Percentiles rank a stretch among this genome's conserved stretches.
Evolutionary conservation across 1,140 invertebrate genomes (phyloP).

Genomic region (Zaprionus lachaisei): DNA sequence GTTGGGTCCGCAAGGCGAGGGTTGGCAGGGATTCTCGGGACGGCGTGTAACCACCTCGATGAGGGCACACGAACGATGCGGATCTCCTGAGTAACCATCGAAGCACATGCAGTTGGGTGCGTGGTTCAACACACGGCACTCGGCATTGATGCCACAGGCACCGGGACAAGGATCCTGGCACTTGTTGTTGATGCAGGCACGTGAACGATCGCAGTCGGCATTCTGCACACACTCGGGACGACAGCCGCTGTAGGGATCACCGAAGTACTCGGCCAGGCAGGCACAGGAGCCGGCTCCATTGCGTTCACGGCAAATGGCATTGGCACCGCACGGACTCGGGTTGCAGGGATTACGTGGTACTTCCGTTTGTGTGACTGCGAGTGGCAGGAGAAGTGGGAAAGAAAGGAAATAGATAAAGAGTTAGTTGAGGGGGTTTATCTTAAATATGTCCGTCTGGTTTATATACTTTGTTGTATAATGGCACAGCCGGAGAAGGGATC

Average conservation of each 20-base stretch:
- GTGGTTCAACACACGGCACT: conserved; percentile 89
- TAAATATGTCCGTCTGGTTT: conserved; percentile 33
- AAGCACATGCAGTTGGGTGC: conserved; percentile 91
- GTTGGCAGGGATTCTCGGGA: conserved; percentile 88
- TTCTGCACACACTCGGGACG: conserved; percentile 91
- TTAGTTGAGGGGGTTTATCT: conserved; percentile 22
- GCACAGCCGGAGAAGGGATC: conserved; percentile 89
- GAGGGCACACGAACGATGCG: conserved; percentile 83
- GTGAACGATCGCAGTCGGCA: conserved; percentile 88
- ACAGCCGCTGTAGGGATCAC: conserved; percentile 90
- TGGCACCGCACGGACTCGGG: conserved; percentile 92
- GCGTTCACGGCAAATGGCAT: conserved; percentile 91
- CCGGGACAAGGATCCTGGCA: conserved; percentile 90
- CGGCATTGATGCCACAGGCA: conserved; percentile 88
- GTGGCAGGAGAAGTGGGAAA: background rate
- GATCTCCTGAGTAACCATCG: conserved; percentile 91
- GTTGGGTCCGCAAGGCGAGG: conserved; percentile 93
- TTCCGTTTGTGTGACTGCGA: conserved; percentile 80
- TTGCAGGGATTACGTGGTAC: conserved; percentile 87
- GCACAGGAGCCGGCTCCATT: conserved; percentile 91
- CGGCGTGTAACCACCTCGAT: conserved; percentile 79
- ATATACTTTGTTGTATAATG: conserved; percentile 84
- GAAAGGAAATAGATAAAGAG: background rate
- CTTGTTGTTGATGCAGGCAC: conserved; percentile 89
- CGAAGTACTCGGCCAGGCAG: conserved; percentile 90